These are phyloP conservation scores for Drosophila parabipectinata DNA, from an alignment of 1,140 invertebrate genomes.

Conservation along the genomic window DNA sequence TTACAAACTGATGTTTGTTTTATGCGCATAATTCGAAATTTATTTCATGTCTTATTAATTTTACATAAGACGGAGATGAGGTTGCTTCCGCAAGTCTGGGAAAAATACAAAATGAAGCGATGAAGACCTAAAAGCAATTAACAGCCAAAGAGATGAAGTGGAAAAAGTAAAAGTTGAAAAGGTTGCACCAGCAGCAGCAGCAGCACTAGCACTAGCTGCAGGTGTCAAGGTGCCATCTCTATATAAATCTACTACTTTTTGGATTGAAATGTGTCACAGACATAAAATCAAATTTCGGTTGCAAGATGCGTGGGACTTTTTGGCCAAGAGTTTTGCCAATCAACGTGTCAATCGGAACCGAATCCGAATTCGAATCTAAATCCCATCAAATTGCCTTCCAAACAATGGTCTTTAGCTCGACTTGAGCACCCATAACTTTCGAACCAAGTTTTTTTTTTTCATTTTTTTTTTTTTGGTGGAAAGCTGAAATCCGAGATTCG, in stretches of 20 bases:
- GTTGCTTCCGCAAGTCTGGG: conserved; percentile 47
- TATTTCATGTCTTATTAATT: conserved; percentile 73
- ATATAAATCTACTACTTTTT: neutral
- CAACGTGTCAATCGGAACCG: conserved; percentile 34
- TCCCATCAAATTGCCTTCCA: neutral
- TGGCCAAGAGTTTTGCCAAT: conserved; percentile 45
- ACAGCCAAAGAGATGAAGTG: conserved; percentile 10
- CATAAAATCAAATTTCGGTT: conserved; percentile 1
- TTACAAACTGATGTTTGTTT: conserved; percentile 56
- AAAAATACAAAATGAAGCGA: conserved; percentile 47
- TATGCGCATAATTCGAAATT: conserved; percentile 69
- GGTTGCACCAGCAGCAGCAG: conserved; percentile 20
- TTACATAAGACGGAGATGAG: conserved; percentile 48
- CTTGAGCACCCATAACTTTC: conserved; percentile 39
- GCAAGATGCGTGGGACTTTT: conserved; percentile 31
- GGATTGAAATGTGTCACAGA: conserved; percentile 2
- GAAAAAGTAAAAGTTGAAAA: conserved; percentile 61
- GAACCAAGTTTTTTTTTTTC: neutral
- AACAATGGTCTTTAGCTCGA: conserved; percentile 10
- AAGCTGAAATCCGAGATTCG: conserved; percentile 6
- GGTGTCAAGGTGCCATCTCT: conserved; percentile 7
- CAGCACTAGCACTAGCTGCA: conserved; percentile 19
- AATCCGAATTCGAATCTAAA: neutral
- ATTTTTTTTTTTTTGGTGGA: neutral
- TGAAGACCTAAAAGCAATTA: conserved; percentile 27